A percentile compares a stretch with the other conserved stretches of the same genome.
Evolutionary conservation across 2,113 vertebrate species (phyloP).

Genomic region (Onychostruthus taczanowskii): DNA sequence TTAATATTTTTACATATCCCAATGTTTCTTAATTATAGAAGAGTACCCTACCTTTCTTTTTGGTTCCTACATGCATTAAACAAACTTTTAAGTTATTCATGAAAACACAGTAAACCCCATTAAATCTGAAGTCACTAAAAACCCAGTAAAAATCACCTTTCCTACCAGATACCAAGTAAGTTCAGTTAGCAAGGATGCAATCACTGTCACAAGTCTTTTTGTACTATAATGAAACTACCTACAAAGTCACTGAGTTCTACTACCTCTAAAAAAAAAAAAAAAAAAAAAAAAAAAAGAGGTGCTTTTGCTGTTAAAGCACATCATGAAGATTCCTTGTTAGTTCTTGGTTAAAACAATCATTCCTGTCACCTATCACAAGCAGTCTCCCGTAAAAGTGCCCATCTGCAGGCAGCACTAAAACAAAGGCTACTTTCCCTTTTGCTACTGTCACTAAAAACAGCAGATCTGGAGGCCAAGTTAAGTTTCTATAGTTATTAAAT

Average conservation of each 20-base stretch:
- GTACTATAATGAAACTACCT: not conserved
- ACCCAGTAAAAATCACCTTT: not conserved
- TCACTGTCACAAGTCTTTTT: not conserved
- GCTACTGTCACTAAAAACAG: not conserved
- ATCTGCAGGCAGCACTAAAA: not conserved
- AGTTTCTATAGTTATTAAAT: not conserved
- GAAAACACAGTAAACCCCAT: not conserved
- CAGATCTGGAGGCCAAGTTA: not conserved
- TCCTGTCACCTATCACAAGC: not conserved
- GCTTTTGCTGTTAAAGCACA: not conserved
- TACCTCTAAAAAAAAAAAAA: not conserved
- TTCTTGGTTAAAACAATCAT: not conserved
- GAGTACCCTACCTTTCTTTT: not conserved
- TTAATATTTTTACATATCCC: not conserved
- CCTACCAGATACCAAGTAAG: not conserved
- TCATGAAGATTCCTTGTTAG: not conserved
- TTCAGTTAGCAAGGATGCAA: not conserved
- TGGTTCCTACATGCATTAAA: not conserved
- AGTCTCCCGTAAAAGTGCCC: not conserved
- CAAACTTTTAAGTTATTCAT: not conserved
- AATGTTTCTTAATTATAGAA: not conserved
- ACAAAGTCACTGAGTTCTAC: not conserved
- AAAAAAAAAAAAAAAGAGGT: not conserved
- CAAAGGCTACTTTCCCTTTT: not conserved
- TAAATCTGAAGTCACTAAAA: not conserved